phyloP scores from a whole-genome alignment of 2,888 invertebrate species.

The Agonopterix heracliana region DNA sequence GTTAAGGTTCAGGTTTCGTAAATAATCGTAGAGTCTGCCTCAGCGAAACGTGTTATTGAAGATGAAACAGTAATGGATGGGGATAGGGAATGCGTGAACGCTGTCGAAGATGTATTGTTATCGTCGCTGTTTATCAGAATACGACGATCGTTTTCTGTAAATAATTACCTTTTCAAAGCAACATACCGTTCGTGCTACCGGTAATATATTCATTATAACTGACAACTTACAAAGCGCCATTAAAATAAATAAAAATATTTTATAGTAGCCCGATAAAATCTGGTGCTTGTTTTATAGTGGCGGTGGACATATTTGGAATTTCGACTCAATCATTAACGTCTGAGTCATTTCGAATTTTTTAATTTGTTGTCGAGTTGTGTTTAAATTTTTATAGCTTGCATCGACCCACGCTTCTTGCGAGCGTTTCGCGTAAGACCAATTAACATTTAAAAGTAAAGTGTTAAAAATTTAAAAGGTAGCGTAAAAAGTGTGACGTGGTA shows the following conservation, averaged over 20 bases:
- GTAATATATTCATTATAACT: constrained; percentile 73
- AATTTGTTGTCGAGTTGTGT: constrained; percentile 45
- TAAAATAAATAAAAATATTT: constrained; percentile 65
- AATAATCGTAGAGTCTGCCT: constrained; percentile 34
- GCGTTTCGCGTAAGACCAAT: constrained; percentile 38
- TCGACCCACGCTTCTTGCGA: constrained; percentile 35
- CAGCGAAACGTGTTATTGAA: constrained; percentile 69
- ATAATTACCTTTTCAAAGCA: constrained; percentile 72
- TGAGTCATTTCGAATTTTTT: constrained; percentile 38
- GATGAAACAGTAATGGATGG: constrained; percentile 75
- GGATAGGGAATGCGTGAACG: constrained; percentile 73
- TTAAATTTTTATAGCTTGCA: constrained; percentile 29
- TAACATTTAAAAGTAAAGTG: constrained; percentile 40
- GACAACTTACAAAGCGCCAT: constrained; percentile 69
- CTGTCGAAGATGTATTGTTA: constrained; percentile 73
- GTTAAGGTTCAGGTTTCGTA: constrained; percentile 40
- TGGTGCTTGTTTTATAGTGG: constrained; percentile 23
- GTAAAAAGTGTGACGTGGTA: constrained; percentile 26
- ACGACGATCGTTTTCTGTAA: constrained; percentile 68
- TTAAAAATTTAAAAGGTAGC: constrained; percentile 29
- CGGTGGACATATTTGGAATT: constrained; percentile 45
- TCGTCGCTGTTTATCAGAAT: constrained; percentile 70
- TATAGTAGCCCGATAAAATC: constrained; percentile 49
- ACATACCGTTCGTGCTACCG: constrained; percentile 62
- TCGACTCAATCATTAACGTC: constrained; percentile 34